Conservation (phyloP, 2,797 vertebrate species). For the Malacoctenus gilli region DNA sequence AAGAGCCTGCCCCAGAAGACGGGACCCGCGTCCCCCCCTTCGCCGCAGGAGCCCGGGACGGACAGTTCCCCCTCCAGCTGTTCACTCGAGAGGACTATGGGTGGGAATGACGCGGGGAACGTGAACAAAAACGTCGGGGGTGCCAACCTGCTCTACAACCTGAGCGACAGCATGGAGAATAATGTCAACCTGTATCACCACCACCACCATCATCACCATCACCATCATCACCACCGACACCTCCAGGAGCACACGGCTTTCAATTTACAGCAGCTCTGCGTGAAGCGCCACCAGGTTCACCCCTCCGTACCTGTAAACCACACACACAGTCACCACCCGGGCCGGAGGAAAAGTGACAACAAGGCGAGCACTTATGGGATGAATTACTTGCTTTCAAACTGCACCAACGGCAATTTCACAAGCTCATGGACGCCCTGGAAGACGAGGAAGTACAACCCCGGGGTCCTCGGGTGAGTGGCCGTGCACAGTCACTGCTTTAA, state of each 20-base stretch:
- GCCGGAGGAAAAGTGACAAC: constrained; percentile 95
- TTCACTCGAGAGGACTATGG: constrained; percentile 79
- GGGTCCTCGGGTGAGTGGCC: constrained; percentile 91
- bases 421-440: constrained; percentile 95
- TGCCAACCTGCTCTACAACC: constrained; percentile 79
- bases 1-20: constrained; percentile 83
- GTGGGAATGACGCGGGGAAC: constrained; percentile 69
- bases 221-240: constrained; percentile 58
- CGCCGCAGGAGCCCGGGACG: constrained; percentile 84
- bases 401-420: constrained; percentile 80
- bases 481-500: background rate
- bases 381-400: constrained; percentile 92
- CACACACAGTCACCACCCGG: constrained; percentile 85
- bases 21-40: constrained; percentile 83
- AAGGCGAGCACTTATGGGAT: constrained; percentile 98
- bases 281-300: constrained; percentile 72
- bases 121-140: constrained; percentile 77
- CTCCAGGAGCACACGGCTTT: constrained; percentile 74
- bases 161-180: constrained; percentile 80
- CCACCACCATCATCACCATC: constrained; percentile 50
- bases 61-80: constrained; percentile 84
- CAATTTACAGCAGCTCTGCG: constrained; percentile 75
- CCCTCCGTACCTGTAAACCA: constrained; percentile 70
- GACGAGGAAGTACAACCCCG: constrained; percentile 89
- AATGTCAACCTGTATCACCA: constrained; percentile 75